Conservation (phyloP, 2,113 vertebrate genomes). For the Symphodus melops region DNA sequence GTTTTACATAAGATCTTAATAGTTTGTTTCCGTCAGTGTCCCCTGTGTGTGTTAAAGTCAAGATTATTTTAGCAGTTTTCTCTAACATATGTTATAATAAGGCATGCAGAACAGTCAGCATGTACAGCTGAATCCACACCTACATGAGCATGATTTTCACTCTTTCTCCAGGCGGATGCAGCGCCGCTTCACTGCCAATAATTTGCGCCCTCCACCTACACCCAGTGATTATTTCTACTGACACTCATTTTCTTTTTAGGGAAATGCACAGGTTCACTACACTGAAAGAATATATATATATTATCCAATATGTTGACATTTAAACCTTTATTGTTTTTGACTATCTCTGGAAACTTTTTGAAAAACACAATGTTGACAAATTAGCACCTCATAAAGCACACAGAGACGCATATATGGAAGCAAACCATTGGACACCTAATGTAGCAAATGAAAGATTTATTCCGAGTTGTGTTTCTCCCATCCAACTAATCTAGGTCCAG, state of each 20-base stretch:
- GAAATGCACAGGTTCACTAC: neutral
- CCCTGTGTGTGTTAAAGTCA: neutral
- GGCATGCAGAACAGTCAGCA: neutral
- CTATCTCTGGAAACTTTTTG: neutral
- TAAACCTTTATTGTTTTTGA: neutral
- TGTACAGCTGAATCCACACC: constrained; percentile 1
- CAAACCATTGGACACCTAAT: neutral
- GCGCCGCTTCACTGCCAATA: neutral
- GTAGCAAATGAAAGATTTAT: too few species aligned
- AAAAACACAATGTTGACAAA: neutral
- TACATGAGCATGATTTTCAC: constrained; percentile 6
- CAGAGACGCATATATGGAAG: neutral
- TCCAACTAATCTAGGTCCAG: too few species aligned
- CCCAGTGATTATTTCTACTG: constrained; percentile 1
- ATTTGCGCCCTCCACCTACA: constrained; percentile 2
- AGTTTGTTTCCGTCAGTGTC: neutral
- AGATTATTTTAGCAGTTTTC: constrained; percentile 3
- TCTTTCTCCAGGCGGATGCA: constrained; percentile 1
- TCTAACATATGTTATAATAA: constrained; percentile 9
- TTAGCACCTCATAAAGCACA: neutral
- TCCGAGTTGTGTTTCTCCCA: too few species aligned
- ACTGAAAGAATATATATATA: neutral
- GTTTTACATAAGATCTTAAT: neutral
- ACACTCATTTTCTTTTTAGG: neutral
- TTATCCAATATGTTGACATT: neutral